phyloP scores from a whole-genome alignment of 1,140 invertebrate species.

The Lerema accius region DNA sequence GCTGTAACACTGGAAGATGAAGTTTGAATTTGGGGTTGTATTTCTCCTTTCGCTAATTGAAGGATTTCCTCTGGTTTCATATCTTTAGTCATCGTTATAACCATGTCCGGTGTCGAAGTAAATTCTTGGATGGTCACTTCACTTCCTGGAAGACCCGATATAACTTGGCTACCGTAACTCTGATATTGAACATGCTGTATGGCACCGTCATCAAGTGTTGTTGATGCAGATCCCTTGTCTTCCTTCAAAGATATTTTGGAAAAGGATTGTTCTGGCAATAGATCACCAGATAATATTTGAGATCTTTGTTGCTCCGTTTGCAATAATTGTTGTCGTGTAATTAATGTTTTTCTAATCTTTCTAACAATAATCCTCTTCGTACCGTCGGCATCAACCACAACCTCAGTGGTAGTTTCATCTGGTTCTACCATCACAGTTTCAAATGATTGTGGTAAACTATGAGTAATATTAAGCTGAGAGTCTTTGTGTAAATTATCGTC shows the following conservation, averaged over 20 bases:
- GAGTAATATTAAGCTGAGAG: constrained; percentile 86
- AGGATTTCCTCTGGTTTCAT: constrained; percentile 83
- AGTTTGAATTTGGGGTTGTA: constrained; percentile 71
- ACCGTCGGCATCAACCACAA: constrained; percentile 91
- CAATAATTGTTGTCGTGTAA: constrained; percentile 81
- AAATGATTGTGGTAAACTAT: constrained; percentile 88
- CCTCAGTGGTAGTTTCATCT: constrained; percentile 89
- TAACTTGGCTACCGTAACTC: constrained; percentile 84
- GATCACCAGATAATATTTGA: constrained; percentile 64
- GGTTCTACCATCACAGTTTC: constrained; percentile 91
- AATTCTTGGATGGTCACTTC: constrained; percentile 86
- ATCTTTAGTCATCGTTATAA: constrained; percentile 80
- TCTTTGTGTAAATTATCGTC: constrained; percentile 81
- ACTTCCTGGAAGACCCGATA: constrained; percentile 84
- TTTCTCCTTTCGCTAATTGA: constrained; percentile 82
- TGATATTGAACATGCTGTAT: constrained; percentile 84
- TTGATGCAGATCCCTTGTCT: constrained; percentile 85
- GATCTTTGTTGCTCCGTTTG: constrained; percentile 75
- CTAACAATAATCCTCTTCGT: constrained; percentile 90
- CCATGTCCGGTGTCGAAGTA: constrained; percentile 84
- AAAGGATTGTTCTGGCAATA: constrained; percentile 83
- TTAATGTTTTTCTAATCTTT: constrained; percentile 85
- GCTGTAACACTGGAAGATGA: constrained; percentile 87
- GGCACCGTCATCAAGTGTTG: constrained; percentile 85
- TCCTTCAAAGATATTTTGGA: constrained; percentile 86